Base-by-base conservation (phyloP, 92 coral and sea anemone genomes). In the Actinostola sp. region DNA sequence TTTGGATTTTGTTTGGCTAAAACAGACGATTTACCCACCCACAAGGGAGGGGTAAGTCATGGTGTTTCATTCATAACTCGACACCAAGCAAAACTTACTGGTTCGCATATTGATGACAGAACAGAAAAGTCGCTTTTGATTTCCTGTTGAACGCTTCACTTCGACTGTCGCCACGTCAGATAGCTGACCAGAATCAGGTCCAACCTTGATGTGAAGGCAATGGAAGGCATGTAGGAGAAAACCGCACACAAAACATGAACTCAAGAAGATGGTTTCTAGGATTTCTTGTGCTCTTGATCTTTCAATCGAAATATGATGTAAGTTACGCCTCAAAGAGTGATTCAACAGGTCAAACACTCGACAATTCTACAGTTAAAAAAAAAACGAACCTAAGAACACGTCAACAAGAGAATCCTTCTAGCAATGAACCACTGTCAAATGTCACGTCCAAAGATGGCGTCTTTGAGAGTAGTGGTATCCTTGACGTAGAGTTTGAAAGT, bases 81-180 rank as follows among this genome's bases (percentile, higher is more conserved):
- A 1, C 39, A 3, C 13, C 27, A 13, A 27, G 42, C 11, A 4
- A 36, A 36, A 36, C 4, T 36, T 36, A 57, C 35, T 27, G 63
- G 63, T 25, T 53, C 59, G 24, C 3, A 10, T 36, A 36, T 36
- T 36, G 6, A 36, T 36, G 42, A 36, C 4, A 4, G 42, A 36
- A 36, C 42, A 11, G 42, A 36, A 36, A 36, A n/a, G n/a, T n/a
- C n/a, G n/a, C n/a, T n/a, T n/a, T n/a, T n/a, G n/a, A n/a, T 11
- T 36, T 36, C 42, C 42, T 24, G 2, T 26, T 66, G 1, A 66
- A 48, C 56, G 72, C 56, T 15, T 66, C 56, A 42, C 16, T 66
- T 66, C 57, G 21, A 24, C 36, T 42, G 14, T 51, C 62, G 74
- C 61, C 74, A 68, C 74, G 74, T 68, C 74, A 68, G 62, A 68